These are phyloP conservation scores for Pseudopodoces humilis DNA, from an alignment of 2,113 vertebrate genomes.

Conservation along the genomic window DNA sequence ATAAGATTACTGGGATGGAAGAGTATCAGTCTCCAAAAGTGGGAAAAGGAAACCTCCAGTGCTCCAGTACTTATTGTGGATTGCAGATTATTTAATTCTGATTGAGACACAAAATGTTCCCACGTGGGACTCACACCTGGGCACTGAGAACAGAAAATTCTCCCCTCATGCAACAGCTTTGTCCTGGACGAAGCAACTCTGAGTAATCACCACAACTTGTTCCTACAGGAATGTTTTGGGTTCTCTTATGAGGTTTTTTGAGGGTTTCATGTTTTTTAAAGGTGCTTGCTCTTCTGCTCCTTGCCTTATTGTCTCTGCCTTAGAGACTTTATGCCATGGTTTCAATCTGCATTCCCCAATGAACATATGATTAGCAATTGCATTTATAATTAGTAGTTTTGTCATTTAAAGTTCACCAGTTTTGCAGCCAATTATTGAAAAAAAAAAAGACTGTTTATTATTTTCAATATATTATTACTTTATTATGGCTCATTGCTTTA, in stretches of 20 bases:
- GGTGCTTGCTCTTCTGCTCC: background rate
- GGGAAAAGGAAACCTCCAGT: background rate
- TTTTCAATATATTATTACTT: slow-evolving; percentile 81
- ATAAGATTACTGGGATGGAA: background rate
- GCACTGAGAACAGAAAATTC: background rate
- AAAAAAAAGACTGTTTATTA: slow-evolving; percentile 77
- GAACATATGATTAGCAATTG: slow-evolving; percentile 38
- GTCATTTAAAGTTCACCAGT: slow-evolving; percentile 74
- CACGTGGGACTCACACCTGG: background rate
- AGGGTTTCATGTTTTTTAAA: background rate
- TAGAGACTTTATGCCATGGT: background rate
- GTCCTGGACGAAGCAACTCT: background rate
- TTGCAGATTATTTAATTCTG: background rate
- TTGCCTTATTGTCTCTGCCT: background rate
- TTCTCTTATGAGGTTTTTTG: background rate
- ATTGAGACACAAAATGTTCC: background rate
- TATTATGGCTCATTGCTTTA: slow-evolving; percentile 83
- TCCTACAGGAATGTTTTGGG: background rate
- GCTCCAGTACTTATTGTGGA: background rate
- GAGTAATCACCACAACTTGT: background rate
- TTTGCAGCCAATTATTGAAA: slow-evolving; percentile 74
- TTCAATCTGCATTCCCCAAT: slow-evolving; percentile 37
- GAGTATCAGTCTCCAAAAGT: background rate
- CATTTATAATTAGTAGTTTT: slow-evolving; percentile 76
- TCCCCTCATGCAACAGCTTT: background rate